These are phyloP conservation scores for Lasioglossum malachurum DNA, from an alignment of 2,888 invertebrate species.

Conservation along the genomic window DNA sequence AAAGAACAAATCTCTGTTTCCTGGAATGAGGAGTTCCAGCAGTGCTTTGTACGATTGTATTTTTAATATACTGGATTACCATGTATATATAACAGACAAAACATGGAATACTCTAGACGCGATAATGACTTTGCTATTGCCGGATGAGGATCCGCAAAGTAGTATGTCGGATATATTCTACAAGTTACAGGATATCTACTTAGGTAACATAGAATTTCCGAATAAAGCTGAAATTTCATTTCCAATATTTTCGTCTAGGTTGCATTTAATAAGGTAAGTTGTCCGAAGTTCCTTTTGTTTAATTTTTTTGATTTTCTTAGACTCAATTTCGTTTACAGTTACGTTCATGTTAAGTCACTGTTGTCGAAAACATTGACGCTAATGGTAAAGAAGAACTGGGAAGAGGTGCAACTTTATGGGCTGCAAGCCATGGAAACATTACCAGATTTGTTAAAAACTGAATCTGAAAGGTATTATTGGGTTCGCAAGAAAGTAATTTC, in stretches of 20 bases:
- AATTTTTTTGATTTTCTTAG: background rate
- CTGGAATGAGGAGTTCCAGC: slow-evolving; percentile 73
- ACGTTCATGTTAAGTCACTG: slow-evolving; percentile 68
- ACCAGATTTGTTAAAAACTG: slow-evolving; percentile 34
- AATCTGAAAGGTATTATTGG: slow-evolving; percentile 47
- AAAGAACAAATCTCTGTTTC: slow-evolving; percentile 70
- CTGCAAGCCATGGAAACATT: slow-evolving; percentile 70
- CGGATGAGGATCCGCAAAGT: slow-evolving; percentile 75
- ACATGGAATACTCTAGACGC: slow-evolving; percentile 73
- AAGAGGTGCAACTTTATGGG: slow-evolving; percentile 69
- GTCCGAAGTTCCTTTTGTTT: background rate
- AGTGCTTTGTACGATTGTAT: slow-evolving; percentile 60
- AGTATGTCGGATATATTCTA: slow-evolving; percentile 72
- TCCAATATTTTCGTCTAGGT: slow-evolving; percentile 77
- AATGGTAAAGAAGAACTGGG: slow-evolving; percentile 77
- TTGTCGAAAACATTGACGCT: slow-evolving; percentile 57
- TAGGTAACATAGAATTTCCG: slow-evolving; percentile 74
- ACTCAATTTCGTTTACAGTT: slow-evolving; percentile 66
- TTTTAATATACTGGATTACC: slow-evolving; percentile 64
- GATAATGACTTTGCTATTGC: slow-evolving; percentile 77
- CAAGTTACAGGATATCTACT: slow-evolving; percentile 71
- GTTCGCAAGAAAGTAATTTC: too few species aligned
- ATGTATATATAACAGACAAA: slow-evolving; percentile 70
- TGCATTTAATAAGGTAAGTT: slow-evolving; percentile 74
- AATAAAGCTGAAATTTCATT: slow-evolving; percentile 62